Evolutionary conservation across 1,140 invertebrate species (phyloP).

Genomic region (Belonocnema kinseyi): DNA sequence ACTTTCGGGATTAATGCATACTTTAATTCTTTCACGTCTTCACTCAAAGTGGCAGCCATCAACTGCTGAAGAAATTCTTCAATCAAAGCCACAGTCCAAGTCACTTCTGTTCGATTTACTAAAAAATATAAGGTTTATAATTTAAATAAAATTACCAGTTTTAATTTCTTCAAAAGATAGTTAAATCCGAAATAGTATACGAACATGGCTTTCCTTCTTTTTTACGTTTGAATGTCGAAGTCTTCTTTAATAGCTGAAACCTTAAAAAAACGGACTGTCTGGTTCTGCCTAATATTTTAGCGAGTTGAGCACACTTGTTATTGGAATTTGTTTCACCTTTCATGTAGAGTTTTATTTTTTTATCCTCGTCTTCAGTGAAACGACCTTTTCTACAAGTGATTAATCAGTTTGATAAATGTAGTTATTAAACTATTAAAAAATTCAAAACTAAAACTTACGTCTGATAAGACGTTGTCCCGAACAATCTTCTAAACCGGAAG

Average conservation of each 20-base stretch:
- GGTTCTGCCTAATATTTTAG: conserved; percentile 49
- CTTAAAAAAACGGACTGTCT: conserved; percentile 45
- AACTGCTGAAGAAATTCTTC: conserved; percentile 53
- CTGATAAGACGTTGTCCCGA: conserved; percentile 14
- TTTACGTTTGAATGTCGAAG: neutral
- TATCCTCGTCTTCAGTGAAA: conserved; percentile 51
- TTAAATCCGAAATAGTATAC: conserved; percentile 6
- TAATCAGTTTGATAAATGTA: neutral
- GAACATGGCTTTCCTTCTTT: conserved; percentile 1
- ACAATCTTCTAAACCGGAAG: conserved; percentile 60
- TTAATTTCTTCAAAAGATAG: neutral
- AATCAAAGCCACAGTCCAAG: conserved; percentile 46
- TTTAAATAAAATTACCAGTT: neutral
- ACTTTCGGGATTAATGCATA: conserved; percentile 49
- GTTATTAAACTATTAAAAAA: neutral
- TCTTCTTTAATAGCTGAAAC: conserved; percentile 43
- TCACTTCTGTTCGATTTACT: conserved; percentile 27
- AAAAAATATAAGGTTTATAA: conserved; percentile 12
- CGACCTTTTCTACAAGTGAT: conserved; percentile 33
- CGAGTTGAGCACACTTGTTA: conserved; percentile 45
- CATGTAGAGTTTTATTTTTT: conserved; percentile 50
- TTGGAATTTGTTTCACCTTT: neutral
- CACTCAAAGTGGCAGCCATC: conserved; percentile 46
- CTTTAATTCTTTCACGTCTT: conserved; percentile 59
- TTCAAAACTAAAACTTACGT: neutral